Evolutionary conservation across 2,888 invertebrate species (phyloP), one percentile per base, ranked within the genome.

Genomic region (Melieria omissa): DNA sequence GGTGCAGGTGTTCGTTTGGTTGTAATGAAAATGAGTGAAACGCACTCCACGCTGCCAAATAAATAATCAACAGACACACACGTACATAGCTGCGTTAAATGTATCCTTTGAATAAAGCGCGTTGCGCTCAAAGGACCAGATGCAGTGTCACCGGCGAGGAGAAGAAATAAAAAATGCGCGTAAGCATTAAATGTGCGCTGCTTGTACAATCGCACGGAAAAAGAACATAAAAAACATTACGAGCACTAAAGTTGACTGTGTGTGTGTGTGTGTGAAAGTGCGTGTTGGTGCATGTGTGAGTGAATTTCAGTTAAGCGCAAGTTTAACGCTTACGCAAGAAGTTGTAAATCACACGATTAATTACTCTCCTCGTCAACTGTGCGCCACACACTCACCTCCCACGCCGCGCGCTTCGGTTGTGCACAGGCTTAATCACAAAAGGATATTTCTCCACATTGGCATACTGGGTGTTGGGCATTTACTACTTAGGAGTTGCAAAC

Each of bases 301-400:
- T 14, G 14, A 42, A 10, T 72, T 74, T 73, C 73, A 71, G 74
- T 67, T 71, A 64, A 74, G 67, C 63, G 69, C 61, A 72, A 68
- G 75, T 70, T 79, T 78, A 79, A 79, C 75, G 80, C 78, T 77
- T 74, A 78, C 78, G 77, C 78, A 80, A 78, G 80, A 75, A 75
- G 78, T 78, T 78, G 79, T 82, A 81, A 82, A 82, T 83, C 82
- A 83, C 78, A 75, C 78, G 83, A 82, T 82, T 83, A 82, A 82
- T 81, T 82, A 81, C 78, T 74, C 74, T 77, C 73, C 73, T 69
- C 64, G 69, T 68, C 44, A n/a, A 47, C 41, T 4, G 12, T 10
- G 41, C 44, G 29, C 29, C 29, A 29, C 29, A 3, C 29, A 29
- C 29, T 29, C 29, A 29, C 29, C 29, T 2, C 29, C 29, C 29